Evolutionary conservation across 2,113 vertebrate genomes (phyloP), one percentile per base, ranked within the genome.

Genomic region (Passer montanus): DNA sequence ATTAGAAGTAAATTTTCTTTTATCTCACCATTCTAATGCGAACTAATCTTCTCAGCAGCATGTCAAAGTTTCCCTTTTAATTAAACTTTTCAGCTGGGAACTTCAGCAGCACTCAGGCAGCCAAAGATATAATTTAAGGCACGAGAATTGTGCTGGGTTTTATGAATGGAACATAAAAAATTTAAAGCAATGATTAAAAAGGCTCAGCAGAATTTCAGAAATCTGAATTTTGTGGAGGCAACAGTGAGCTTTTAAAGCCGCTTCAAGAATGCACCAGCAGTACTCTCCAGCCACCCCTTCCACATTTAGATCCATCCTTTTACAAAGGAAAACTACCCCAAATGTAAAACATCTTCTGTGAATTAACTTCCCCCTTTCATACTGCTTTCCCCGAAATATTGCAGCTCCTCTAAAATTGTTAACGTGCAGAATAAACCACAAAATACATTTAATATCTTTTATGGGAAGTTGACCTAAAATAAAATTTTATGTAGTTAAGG

Each of bases 41-140:
- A 98, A 97, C 98, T 98, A 97, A 98, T 98, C 98, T 98, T 98
- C 98, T 97, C 98, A 98, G 97, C 98, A 98, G 98, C 98, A 97
- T 96, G 97, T 98, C 97, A 97, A 97, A 97, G 97, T 98, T 98
- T 98, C 95, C 97, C 84, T 96, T 97, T 98, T 98, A 98, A 99
- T 99, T 99, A 98, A 98, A 98, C 97, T 98, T 98, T 98, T 97
- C 96, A 97, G 97, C 97, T 97, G 93, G 97, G 97, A 98, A 97
- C 85, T 96, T 97, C 91, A 7, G 84, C 87, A 94, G 85, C 33
- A 16, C 82, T 69, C 75, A 77, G 83, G 76, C 80, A 87, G 75
- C 82, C 87, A 89, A 92, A 87, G 63, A 62, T 84, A 88, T 68
- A 20, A 89, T 90, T 94, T 92, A 72, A 93, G 66, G 68, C 58